phyloP scores from a whole-genome alignment of 1,140 invertebrate genomes.

The Portunus trituberculatus region DNA sequence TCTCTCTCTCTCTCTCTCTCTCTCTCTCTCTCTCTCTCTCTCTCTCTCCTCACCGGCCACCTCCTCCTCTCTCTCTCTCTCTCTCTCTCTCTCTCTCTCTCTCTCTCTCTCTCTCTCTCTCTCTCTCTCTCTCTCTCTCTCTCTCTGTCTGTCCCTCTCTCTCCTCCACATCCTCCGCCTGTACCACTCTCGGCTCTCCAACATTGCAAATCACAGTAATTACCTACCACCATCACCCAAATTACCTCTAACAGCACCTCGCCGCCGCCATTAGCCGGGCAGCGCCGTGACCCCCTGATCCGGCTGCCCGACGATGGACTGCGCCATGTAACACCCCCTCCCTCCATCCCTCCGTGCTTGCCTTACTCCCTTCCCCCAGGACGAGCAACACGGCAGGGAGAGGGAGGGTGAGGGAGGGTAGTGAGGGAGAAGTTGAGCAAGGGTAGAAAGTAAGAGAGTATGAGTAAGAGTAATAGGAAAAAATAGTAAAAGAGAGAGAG shows the following conservation, averaged over 20 bases:
- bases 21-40: background rate
- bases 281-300: background rate
- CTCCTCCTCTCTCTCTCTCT: background rate
- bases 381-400: background rate
- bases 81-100: conserved; percentile 36
- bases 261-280: conserved; percentile 4
- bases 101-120: conserved; percentile 23
- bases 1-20: conserved; percentile 41
- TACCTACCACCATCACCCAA: conserved; percentile 1
- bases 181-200: conserved; percentile 4
- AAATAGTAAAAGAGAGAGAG: no score
- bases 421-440: no score
- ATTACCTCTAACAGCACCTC: background rate
- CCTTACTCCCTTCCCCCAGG: background rate
- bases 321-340: background rate
- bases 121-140: conserved; percentile 17
- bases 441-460: no score
- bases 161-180: background rate
- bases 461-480: no score
- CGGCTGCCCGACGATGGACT: no score
- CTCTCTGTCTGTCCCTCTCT: background rate
- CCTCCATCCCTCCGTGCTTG: background rate
- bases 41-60: background rate
- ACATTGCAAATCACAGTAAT: conserved; percentile 13
- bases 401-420: no score